Percentiles rank a stretch among this genome's conserved stretches.
These are phyloP conservation scores for Chrysogorgia sp. DNA, from an alignment of 92 coral and sea anemone genomes.

Conservation along the genomic window DNA sequence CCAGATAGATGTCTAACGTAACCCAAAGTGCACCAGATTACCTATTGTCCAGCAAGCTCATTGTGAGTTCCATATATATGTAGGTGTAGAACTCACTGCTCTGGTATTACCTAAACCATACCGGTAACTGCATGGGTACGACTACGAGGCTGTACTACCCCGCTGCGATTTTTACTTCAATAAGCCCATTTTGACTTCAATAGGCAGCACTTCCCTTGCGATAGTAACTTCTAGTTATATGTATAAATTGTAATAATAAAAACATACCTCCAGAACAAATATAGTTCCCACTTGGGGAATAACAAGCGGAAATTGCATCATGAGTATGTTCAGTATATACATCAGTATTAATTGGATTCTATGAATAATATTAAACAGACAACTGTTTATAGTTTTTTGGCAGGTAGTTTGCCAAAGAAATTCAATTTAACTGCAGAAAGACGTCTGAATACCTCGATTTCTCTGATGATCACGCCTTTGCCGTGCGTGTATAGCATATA, in stretches of 20 bases:
- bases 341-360: constrained; percentile 76
- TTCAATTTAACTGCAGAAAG: background rate
- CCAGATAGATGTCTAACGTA: too few species aligned
- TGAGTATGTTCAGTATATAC: constrained; percentile 90
- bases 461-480: constrained; percentile 83
- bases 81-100: too few species aligned
- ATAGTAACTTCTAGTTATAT: too few species aligned
- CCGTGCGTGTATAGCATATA: constrained; percentile 81
- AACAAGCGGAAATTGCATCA: constrained; percentile 77
- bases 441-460: constrained; percentile 71
- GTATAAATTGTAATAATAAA: background rate
- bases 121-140: too few species aligned
- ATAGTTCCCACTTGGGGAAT: constrained; percentile 97
- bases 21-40: too few species aligned
- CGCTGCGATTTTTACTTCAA: too few species aligned
- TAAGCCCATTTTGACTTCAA: too few species aligned
- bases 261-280: constrained; percentile 91
- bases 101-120: too few species aligned
- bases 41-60: too few species aligned
- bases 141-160: background rate
- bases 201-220: too few species aligned
- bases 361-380: background rate
- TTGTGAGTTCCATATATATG: too few species aligned
- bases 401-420: background rate
- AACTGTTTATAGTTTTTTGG: background rate